Base-by-base conservation (phyloP, 2,797 vertebrate species). In the Parauchenoglanis ngamensis region DNA sequence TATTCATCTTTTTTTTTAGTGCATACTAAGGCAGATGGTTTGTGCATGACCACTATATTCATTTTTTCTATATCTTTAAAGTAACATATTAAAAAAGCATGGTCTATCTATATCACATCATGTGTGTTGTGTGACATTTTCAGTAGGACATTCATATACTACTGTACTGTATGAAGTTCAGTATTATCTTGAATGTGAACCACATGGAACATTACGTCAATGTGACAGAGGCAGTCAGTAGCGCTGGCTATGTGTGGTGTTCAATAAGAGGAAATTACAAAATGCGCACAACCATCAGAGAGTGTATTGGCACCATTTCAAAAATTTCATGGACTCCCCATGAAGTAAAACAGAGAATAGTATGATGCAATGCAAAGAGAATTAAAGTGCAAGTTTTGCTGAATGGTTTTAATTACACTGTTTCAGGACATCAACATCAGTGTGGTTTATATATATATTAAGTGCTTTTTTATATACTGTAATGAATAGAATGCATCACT, bases 281-380 rank as follows among this genome's bases (percentile, higher is more conserved):
- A 91, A 91, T 73, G 91, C 89, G 90, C 83, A 88, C 44, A 57
- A 7, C 40, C 59, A 28, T 63, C 40, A 12, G 1, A 63, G 40
- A 23, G 57, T 46, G 63, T 46, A 21, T 61, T 61, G 86, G 78
- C 84, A 77, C 85, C 84, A 56, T 84, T 85, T 84, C 86, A 81
- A 67, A 49, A 80, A 68, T 86, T 72, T 83, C 83, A 59, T 49
- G 3, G 78, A 80, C 92, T 81, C 87, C 86, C 89, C 80, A 70
- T 86, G 88, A 28, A 85, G 85, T 72, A 78, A 68, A 91, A 88
- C 90, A 83, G 70, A 90, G 91, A 89, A 85, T 28, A 84, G 23
- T 82, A 44, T 76, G 87, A 88, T 59, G 49, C 49, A 57, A 70
- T 61, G 35, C 57, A n/a, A 61, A 19, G 40, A 17, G 59, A 25